Conservation (phyloP, 2,113 vertebrate species). For the Crotalus helleri region DNA sequence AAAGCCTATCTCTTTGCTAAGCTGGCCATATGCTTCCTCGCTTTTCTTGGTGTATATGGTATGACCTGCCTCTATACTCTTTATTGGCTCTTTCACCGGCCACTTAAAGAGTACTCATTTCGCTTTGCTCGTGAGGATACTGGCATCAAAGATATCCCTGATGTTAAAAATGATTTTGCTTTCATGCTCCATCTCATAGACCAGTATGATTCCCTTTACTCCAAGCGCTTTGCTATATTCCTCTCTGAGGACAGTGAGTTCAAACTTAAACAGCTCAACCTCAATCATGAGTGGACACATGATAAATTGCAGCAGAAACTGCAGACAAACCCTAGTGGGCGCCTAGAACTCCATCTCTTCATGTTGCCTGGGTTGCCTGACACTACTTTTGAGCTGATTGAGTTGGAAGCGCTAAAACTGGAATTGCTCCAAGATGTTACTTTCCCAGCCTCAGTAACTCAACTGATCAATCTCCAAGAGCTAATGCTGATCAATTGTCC, state of each 20-base stretch:
- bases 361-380: conserved; percentile 83
- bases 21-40: conserved; percentile 83
- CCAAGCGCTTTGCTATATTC: conserved; percentile 86
- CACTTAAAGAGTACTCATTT: conserved; percentile 85
- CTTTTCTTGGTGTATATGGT: conserved; percentile 81
- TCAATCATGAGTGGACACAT: conserved; percentile 84
- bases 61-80: conserved; percentile 83
- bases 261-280: conserved; percentile 81
- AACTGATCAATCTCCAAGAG: conserved; percentile 76
- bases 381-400: conserved; percentile 78
- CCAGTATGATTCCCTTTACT: conserved; percentile 86
- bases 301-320: conserved; percentile 80
- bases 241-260: conserved; percentile 89
- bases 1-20: conserved; percentile 88
- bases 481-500: conserved; percentile 78
- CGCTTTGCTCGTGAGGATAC: conserved; percentile 81
- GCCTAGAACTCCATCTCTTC: conserved; percentile 78
- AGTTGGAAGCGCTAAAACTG: conserved; percentile 81
- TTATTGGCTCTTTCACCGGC: conserved; percentile 86
- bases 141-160: conserved; percentile 85
- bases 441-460: conserved; percentile 73
- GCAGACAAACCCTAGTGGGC: conserved; percentile 67
- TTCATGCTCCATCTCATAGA: conserved; percentile 89
- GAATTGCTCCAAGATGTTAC: conserved; percentile 78
- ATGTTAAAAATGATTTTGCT: conserved; percentile 89